Conservation (phyloP, 37 sponge, comb jelly and placozoan species). For the Halichondria panicea region DNA sequence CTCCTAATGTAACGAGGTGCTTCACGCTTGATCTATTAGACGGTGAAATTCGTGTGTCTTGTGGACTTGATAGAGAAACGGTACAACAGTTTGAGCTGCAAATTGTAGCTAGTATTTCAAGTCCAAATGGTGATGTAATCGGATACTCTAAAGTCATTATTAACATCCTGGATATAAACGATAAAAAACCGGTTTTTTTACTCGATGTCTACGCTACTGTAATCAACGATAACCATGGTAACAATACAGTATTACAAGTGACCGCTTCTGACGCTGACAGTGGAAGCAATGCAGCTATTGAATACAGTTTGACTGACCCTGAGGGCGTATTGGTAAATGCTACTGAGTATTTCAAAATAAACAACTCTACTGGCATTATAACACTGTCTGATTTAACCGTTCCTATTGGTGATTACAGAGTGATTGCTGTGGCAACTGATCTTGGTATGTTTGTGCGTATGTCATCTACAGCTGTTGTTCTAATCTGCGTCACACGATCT, state of each 20-base stretch:
- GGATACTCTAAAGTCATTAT: conserved; percentile 14
- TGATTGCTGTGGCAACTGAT: conserved; percentile 38
- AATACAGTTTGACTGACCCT: background rate
- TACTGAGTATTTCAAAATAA: background rate
- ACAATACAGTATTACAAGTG: conserved; percentile 18
- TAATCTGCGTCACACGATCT: conserved; percentile 19
- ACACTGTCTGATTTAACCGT: background rate
- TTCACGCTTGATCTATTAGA: conserved; percentile 2
- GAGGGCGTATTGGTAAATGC: no score
- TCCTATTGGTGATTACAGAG: conserved; percentile 37
- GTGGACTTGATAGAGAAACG: conserved; percentile 18
- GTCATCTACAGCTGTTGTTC: conserved; percentile 25
- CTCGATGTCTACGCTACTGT: conserved; percentile 14
- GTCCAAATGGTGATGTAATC: background rate
- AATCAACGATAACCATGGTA: conserved; percentile 14
- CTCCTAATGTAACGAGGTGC: conserved; percentile 3
- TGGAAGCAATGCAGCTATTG: conserved; percentile 15
- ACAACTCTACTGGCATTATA: conserved; percentile 17
- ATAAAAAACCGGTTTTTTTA: conserved; percentile 44
- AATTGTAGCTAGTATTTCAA: background rate
- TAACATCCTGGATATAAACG: conserved; percentile 52
- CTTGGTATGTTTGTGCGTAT: background rate
- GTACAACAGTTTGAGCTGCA: background rate
- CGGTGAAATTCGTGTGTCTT: conserved; percentile 18
- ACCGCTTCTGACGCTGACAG: conserved; percentile 18